Percentiles rank a stretch among this genome's conserved stretches.
Evolutionary conservation across 2,888 invertebrate species (phyloP).

Genomic region (Dioctria rufipes): DNA sequence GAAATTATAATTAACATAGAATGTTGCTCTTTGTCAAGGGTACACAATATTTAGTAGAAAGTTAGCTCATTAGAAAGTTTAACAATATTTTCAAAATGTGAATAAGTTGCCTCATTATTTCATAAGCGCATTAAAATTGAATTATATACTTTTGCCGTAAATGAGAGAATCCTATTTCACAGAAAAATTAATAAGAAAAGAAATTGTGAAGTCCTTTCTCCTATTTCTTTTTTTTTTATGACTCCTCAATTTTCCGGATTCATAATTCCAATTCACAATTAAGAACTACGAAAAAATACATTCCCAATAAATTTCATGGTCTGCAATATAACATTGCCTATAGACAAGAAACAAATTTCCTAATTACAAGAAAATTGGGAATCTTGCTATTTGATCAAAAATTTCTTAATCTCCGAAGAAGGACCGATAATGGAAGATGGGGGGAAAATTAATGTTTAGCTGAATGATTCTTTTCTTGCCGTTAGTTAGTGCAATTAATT

Average conservation of each 20-base stretch:
- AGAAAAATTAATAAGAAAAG: too few species aligned
- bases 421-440: not conserved
- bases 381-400: slow-evolving; percentile 20
- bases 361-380: slow-evolving; percentile 9
- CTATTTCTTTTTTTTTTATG: too few species aligned
- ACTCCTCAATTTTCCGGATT: not conserved
- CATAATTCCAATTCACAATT: not conserved
- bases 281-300: not conserved
- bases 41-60: too few species aligned
- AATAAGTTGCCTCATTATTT: too few species aligned
- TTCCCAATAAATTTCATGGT: not conserved
- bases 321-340: not conserved
- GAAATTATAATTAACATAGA: too few species aligned
- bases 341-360: not conserved
- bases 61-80: too few species aligned
- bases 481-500: slow-evolving; percentile 48
- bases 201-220: too few species aligned
- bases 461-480: slow-evolving; percentile 19
- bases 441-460: slow-evolving; percentile 12
- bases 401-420: slow-evolving; percentile 8
- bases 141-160: too few species aligned
- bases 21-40: too few species aligned
- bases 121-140: too few species aligned
- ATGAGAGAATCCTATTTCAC: too few species aligned
- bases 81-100: too few species aligned